phyloP scores from a whole-genome alignment of 2,888 invertebrate species.

The Diaphora mendica region DNA sequence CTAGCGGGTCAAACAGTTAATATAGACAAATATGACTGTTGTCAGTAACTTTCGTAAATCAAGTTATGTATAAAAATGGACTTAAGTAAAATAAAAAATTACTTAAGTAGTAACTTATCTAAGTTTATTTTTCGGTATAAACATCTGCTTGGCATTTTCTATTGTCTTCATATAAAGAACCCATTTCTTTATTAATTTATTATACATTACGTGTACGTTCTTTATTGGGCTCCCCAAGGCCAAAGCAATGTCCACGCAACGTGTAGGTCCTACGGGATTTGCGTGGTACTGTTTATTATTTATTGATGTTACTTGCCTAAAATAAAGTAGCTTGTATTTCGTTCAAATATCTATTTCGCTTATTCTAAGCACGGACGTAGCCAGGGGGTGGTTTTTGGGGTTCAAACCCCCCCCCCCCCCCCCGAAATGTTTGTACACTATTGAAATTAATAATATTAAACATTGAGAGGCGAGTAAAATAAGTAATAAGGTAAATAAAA shows the following conservation, averaged over 20 bases:
- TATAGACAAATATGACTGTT: background rate
- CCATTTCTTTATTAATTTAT: background rate
- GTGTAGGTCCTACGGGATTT: slow-evolving; percentile 16
- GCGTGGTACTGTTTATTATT: slow-evolving; percentile 6
- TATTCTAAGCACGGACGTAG: background rate
- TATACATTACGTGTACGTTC: slow-evolving; percentile 1
- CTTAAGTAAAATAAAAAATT: too few species aligned
- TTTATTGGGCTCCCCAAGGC: slow-evolving; percentile 10
- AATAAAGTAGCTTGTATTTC: background rate
- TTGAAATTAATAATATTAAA: too few species aligned
- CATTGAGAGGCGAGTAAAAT: too few species aligned
- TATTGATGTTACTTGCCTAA: background rate
- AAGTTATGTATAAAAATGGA: background rate
- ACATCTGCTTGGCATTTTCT: background rate
- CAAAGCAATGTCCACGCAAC: slow-evolving; percentile 14
- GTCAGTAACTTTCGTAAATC: background rate
- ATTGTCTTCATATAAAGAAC: background rate
- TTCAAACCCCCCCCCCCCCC: too few species aligned
- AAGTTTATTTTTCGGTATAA: background rate
- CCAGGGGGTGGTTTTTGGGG: too few species aligned
- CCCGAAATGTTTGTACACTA: too few species aligned
- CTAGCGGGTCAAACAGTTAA: background rate
- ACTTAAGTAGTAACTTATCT: too few species aligned
- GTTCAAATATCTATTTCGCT: background rate
- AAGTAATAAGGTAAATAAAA: too few species aligned